Evolutionary conservation across 2,113 vertebrate species (phyloP).

Genomic region (Trogon melanurus): DNA sequence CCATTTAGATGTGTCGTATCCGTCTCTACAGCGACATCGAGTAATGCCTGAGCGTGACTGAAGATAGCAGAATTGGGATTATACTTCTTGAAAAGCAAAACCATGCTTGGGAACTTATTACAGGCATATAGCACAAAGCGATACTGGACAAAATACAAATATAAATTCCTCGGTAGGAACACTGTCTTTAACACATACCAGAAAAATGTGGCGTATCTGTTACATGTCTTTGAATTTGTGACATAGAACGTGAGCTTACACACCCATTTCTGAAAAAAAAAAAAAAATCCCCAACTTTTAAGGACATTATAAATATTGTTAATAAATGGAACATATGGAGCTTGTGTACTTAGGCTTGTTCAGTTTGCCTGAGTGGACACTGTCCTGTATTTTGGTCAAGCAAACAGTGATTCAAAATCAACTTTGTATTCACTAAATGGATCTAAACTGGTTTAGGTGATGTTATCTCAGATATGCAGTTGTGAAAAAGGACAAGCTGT

Average conservation of each 20-base stretch:
- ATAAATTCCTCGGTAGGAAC: background rate
- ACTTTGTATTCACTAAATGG: background rate
- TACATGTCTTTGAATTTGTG: background rate
- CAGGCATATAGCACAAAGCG: background rate
- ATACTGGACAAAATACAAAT: background rate
- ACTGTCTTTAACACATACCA: background rate
- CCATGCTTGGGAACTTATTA: background rate
- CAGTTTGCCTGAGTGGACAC: background rate
- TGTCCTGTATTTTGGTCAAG: background rate
- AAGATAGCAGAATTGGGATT: background rate
- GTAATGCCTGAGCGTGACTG: background rate
- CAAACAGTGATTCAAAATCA: background rate
- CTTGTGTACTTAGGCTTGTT: background rate
- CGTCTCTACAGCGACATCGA: too few species aligned
- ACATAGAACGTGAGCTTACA: background rate
- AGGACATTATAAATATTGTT: background rate
- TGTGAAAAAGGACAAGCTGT: background rate
- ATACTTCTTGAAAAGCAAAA: background rate
- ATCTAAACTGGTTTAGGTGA: background rate
- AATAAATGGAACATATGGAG: background rate
- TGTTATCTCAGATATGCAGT: background rate
- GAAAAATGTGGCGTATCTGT: background rate
- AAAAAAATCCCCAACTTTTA: background rate
- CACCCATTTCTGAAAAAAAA: background rate
- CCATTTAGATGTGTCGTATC: too few species aligned